Evolutionary conservation across 2,113 vertebrate genomes (phyloP), one percentile per base, ranked within the genome.

Genomic region (Myrmecobius fasciatus): DNA sequence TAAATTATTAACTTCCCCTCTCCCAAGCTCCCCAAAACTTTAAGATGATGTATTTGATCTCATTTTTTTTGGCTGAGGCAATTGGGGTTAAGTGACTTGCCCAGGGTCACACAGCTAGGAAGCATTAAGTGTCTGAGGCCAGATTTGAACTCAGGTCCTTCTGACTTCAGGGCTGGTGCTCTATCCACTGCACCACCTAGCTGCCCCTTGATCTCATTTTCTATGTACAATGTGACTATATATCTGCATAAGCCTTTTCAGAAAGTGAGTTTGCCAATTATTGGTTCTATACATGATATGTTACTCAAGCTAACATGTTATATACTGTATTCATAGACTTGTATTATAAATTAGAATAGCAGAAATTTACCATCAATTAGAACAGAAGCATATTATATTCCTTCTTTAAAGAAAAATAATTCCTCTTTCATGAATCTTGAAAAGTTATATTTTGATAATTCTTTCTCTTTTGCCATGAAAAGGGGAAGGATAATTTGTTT

Each of bases 361-460:
- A 60, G 22, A 60, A 31, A 36, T 95, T 96, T 94, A 95, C 93
- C 96, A 31, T 95, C 89, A 96, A 96, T 95, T 96, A 95, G 47
- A 52, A 51, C 96, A 25, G 46, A 52, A 96, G 25, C 47, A 93
- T 8, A 67, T 56, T 96, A 89, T 52, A 31, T 95, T 91, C 56
- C 91, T 47, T 8, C 89, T 49, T 93, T 83, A 96, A 17, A 92
- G 53, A 94, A 96, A 96, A 94, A 95, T 88, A 36, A 90, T 95
- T 96, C 49, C 17, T 94, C 43, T 53, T 96, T 49, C 52, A 96
- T 52, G 36, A 96, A 96, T 83, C 36, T 83, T 22, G 36, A 17
- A 83, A 14, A 83, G n/a, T 83, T 22, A 24, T 43, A 96, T 93
- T 94, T 25, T 93, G 52, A 92, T 20, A 94, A 53, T 75, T 56